Conservation (phyloP, 2,888 invertebrate genomes). For the Unio delphinus region DNA sequence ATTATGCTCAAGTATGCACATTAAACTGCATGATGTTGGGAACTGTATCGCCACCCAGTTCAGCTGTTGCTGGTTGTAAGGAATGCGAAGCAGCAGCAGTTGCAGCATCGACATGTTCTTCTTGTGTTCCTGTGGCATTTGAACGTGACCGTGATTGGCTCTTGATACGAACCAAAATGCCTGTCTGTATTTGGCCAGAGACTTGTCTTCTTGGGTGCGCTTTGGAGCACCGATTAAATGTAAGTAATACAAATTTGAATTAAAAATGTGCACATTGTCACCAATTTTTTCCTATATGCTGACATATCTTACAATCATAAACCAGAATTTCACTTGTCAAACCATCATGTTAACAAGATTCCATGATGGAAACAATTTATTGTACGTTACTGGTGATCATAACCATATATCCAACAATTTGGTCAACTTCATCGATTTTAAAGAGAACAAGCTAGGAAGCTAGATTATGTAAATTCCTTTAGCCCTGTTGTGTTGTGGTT, state of each 20-base stretch:
- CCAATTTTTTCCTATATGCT: too few relatives aligned
- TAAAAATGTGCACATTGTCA: background rate
- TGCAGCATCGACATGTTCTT: slow-evolving; percentile 21
- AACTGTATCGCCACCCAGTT: slow-evolving; percentile 20
- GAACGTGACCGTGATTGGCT: slow-evolving; percentile 48
- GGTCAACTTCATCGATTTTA: too few relatives aligned
- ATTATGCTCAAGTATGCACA: slow-evolving; percentile 10
- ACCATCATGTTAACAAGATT: too few relatives aligned
- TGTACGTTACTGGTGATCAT: too few relatives aligned
- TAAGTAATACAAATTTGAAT: background rate
- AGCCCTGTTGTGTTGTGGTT: too few relatives aligned
- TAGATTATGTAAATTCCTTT: too few relatives aligned
- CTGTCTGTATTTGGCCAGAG: slow-evolving; percentile 59
- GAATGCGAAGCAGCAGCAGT: slow-evolving; percentile 32
- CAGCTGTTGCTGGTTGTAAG: slow-evolving; percentile 35
- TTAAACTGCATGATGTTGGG: slow-evolving; percentile 22
- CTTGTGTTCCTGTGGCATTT: slow-evolving; percentile 35
- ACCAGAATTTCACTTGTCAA: too few relatives aligned
- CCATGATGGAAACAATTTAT: too few relatives aligned
- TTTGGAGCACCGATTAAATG: slow-evolving; percentile 8
- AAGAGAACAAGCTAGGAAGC: too few relatives aligned
- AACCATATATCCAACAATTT: too few relatives aligned
- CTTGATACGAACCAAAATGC: slow-evolving; percentile 53
- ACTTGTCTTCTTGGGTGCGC: slow-evolving; percentile 57
- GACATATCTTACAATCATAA: too few relatives aligned